Percentiles rank a stretch among this genome's conserved stretches.
phyloP scores from a whole-genome alignment of 2,113 vertebrate species.

The Sturnus vulgaris region DNA sequence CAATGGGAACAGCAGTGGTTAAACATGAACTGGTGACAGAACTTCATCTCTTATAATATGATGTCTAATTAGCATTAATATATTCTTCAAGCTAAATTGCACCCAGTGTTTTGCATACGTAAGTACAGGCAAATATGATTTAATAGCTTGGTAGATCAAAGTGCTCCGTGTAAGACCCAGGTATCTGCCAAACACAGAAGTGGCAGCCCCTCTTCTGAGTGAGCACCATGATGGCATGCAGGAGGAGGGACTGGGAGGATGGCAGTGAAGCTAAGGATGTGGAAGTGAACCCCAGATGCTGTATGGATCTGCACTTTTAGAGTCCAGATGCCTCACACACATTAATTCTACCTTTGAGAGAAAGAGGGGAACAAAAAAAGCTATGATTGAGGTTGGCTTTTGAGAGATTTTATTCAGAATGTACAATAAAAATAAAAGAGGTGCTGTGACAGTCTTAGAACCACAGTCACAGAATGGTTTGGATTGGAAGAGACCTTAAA shows the following conservation, averaged over 20 bases:
- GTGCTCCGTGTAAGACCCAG: fast-evolving
- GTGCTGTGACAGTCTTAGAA: background rate
- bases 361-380: background rate
- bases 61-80: background rate
- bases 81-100: background rate
- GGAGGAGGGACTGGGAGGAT: background rate
- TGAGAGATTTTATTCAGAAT: background rate
- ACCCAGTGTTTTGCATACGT: background rate
- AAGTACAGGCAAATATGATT: conserved; percentile 4
- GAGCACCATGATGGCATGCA: fast-evolving
- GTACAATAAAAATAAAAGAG: background rate
- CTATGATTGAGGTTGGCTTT: background rate
- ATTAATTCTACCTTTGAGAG: background rate
- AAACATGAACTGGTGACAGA: background rate
- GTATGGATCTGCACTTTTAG: background rate
- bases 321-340: background rate
- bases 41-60: background rate
- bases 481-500: background rate
- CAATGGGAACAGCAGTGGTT: background rate
- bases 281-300: background rate
- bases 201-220: fast-evolving
- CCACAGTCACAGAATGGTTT: background rate
- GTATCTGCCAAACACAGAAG: background rate
- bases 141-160: background rate
- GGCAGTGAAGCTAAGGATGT: background rate